Base-by-base conservation (phyloP, 2,888 invertebrate species). In the Nomada fabriciana region DNA sequence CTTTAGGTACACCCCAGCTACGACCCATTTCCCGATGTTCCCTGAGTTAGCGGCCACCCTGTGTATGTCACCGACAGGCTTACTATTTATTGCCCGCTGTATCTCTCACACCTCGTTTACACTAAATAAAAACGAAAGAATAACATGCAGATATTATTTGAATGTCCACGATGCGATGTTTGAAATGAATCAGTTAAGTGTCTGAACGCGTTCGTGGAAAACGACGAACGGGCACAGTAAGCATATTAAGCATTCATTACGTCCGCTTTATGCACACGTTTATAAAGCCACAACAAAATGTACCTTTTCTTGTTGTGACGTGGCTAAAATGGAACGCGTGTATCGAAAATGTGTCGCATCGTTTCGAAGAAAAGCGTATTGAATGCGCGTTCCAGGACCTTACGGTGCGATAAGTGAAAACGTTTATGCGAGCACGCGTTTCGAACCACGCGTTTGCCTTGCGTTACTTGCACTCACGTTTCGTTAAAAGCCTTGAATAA, bases 291-390 rank as follows among this genome's bases (percentile, higher is more conserved):
- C 18, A 65, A 65, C 43, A 47, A 47, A 73, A 47, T 57, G 25
- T 57, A 47, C 47, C 55, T 47, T 47, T 53, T 18, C 20, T 13
- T 20, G 20, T 7, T 20, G 29, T 4, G 20, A 47, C 1, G 52
- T 23, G 36, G 65, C 15, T 47, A 20, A 74, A 74, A 59, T 36
- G 73, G 59, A 67, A 74, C 67, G 74, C 36, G 59, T 50, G 50
- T 50, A 50, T 74, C 74, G 74, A 59, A 74, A 74, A 59, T 72
- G 9, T 36, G 53, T 72, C 72, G 63, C 25, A 36, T 52, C 52
- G 36, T 13, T 63, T 57, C 69, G 25, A 25, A 23, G 69, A 69
- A 43, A 11, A 43, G 71, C 47, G 67, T 18, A 65, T 36, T 59
- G 67, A 50, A 74, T 50, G 23, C 47, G 36, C n/a, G 36, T 74